These are phyloP conservation scores for Lepus townsendii DNA, from an alignment of 2,797 vertebrate species.

Conservation along the genomic window DNA sequence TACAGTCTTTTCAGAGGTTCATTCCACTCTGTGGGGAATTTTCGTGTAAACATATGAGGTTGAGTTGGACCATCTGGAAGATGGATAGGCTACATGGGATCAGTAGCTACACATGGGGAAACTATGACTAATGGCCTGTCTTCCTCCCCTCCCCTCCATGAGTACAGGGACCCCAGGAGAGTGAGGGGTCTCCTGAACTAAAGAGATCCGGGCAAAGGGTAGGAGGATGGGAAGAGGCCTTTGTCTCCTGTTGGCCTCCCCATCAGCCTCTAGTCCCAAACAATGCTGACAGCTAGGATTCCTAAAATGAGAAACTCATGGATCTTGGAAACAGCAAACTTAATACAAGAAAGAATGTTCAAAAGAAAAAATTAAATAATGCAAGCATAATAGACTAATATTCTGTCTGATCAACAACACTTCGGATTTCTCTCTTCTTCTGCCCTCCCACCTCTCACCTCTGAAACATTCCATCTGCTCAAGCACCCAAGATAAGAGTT, in stretches of 20 bases:
- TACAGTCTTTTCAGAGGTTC: slow-evolving; percentile 77
- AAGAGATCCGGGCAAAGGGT: slow-evolving; percentile 61
- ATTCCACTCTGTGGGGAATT: slow-evolving; percentile 76
- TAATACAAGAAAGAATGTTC: slow-evolving; percentile 90
- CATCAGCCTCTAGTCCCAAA: slow-evolving; percentile 63
- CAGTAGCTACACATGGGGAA: slow-evolving; percentile 87
- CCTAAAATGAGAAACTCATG: slow-evolving; percentile 76
- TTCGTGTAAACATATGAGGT: slow-evolving; percentile 89
- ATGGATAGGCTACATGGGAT: slow-evolving; percentile 76
- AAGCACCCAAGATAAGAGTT: slow-evolving; percentile 84
- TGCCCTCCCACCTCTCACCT: no score
- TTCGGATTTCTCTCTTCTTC: no score
- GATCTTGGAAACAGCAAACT: slow-evolving; percentile 88
- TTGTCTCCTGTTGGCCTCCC: slow-evolving; percentile 41
- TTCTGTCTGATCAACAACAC: neutral
- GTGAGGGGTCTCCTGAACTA: slow-evolving; percentile 67
- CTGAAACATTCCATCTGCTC: slow-evolving; percentile 81
- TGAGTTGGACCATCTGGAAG: slow-evolving; percentile 82
- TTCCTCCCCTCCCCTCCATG: slow-evolving; percentile 53
- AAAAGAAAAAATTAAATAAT: slow-evolving; percentile 88
- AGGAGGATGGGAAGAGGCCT: slow-evolving; percentile 19
- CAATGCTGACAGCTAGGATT: slow-evolving; percentile 50
- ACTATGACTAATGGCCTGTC: slow-evolving; percentile 68
- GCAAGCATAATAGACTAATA: slow-evolving; percentile 87
- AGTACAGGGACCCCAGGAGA: slow-evolving; percentile 49